A percentile compares a stretch with the other conserved stretches of the same genome.
These are phyloP conservation scores for Tamandua tetradactyla DNA, from an alignment of 2,797 vertebrate genomes.

Conservation along the genomic window DNA sequence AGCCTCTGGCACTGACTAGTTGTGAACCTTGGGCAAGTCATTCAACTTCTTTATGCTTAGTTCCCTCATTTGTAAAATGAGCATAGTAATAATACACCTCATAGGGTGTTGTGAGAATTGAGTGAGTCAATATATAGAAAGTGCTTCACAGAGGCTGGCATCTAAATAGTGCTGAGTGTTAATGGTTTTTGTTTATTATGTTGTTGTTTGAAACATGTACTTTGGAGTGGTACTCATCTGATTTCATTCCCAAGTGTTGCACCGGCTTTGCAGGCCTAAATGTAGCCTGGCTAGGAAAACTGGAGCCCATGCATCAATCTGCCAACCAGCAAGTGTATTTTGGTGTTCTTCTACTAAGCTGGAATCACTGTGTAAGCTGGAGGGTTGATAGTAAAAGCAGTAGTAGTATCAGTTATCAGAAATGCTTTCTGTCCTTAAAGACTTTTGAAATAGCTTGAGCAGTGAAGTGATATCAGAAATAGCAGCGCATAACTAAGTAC, in stretches of 20 bases:
- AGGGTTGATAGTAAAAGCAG: neutral
- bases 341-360: neutral
- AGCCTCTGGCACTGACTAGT: neutral
- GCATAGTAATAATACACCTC: neutral
- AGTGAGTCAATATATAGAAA: neutral
- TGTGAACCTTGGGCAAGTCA: neutral
- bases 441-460: neutral
- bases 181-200: accelerated
- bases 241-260: no score
- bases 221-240: no score
- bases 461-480: neutral
- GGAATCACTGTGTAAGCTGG: neutral
- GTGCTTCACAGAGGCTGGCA: neutral
- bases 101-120: neutral
- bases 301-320: accelerated
- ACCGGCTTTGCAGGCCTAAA: neutral
- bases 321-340: neutral
- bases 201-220: neutral
- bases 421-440: neutral
- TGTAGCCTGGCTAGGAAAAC: neutral
- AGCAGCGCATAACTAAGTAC: neutral
- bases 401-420: neutral
- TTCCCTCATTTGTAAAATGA: neutral
- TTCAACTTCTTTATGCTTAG: neutral
- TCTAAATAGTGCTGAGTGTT: no score